Evolutionary conservation across 1,140 invertebrate species (phyloP), one percentile per base, ranked within the genome.

Genomic region (Eriocheir sinensis): DNA sequence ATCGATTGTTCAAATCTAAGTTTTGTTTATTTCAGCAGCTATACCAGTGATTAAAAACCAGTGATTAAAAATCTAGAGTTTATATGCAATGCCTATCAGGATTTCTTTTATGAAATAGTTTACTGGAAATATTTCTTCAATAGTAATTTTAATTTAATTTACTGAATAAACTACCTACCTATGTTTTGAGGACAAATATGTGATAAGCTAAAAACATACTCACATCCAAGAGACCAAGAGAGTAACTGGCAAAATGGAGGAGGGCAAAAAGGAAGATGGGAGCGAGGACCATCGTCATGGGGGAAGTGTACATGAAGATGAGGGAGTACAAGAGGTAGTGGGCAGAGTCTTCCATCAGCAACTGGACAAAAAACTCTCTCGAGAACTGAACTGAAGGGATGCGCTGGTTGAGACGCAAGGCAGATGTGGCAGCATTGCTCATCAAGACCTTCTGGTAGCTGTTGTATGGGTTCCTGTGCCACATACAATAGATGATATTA

Each of bases 321-420:
- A 99, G 96, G 17, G 98, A 98, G 97, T 98, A 99, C 96, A 99
- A 98, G 91, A 99, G 97, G 96, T 99, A 99, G 97, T 99, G 99
- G 96, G 98, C 99, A 93, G 99, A 99, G 97, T 99, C 99, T 97
- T 99, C 99, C 80, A 98, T 96, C 95, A 99, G 97, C 93, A 99
- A 96, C 9, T 97, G 96, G 17, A 97, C 97, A 44, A 99, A 97
- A 96, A 99, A 99, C 96, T 98, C 98, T 95, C 98, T 97, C 90
- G 97, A 98, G 44, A 99, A 97, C 89, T 98, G 97, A 94, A 99
- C 98, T 48, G 96, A 96, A 32, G 98, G 98, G 89, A 99, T 97
- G 94, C 99, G 97, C 97, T 99, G 99, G 97, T 99, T 99, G 92
- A 99, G 97, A 91, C 99, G 97, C 53, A 99, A 97, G 3, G 99